Conservation (phyloP, 35 echinoderm and acorn worm species). For the Apostichopus californicus region DNA sequence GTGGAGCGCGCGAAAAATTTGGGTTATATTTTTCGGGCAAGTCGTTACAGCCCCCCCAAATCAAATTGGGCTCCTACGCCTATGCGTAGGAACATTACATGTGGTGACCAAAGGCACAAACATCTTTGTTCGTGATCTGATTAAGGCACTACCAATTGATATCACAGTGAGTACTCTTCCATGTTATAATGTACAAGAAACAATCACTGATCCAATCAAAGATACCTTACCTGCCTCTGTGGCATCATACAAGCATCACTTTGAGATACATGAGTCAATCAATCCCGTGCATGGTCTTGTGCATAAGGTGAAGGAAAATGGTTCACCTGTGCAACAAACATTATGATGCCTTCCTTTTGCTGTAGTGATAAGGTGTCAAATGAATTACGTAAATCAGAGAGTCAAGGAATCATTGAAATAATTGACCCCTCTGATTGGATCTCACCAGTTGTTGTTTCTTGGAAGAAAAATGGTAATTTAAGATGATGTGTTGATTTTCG, state of each 20-base stretch:
- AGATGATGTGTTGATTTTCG: constrained; percentile 59
- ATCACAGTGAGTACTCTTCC: too few relatives aligned
- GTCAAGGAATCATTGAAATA: constrained; percentile 46
- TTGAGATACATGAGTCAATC: too few relatives aligned
- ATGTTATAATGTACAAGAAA: too few relatives aligned
- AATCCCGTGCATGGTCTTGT: too few relatives aligned
- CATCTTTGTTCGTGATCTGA: not conserved
- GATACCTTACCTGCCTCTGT: too few relatives aligned
- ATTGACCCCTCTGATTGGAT: constrained; percentile 54
- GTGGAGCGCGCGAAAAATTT: too few relatives aligned
- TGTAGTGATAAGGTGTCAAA: constrained; percentile 1
- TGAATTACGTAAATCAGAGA: constrained; percentile 13
- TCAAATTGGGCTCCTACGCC: too few relatives aligned
- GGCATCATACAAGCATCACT: too few relatives aligned
- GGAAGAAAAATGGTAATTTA: constrained; percentile 42
- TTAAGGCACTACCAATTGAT: not conserved
- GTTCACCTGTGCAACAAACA: not conserved
- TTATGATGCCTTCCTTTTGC: not conserved
- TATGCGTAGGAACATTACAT: not conserved
- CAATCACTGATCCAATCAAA: too few relatives aligned
- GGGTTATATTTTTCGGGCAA: too few relatives aligned
- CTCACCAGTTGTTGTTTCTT: constrained; percentile 53
- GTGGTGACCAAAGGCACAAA: not conserved
- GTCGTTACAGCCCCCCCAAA: too few relatives aligned
- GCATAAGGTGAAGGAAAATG: not conserved